These are phyloP conservation scores for Lochmaea crataegi DNA, from an alignment of 2,888 invertebrate species.

Conservation along the genomic window DNA sequence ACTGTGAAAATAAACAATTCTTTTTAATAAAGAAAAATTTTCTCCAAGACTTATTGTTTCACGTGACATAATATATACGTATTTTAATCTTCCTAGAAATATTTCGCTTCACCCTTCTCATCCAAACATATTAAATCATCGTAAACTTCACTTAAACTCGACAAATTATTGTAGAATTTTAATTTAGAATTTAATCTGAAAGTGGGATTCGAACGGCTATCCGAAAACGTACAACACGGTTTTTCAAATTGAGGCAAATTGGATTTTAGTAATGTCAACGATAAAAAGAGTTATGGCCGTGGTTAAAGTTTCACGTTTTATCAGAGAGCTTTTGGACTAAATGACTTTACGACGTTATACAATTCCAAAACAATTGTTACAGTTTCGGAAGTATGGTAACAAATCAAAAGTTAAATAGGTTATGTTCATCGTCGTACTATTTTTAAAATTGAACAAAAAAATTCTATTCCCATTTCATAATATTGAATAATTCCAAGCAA, in stretches of 20 bases:
- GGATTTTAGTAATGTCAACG: slow-evolving; percentile 44
- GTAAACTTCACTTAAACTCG: slow-evolving; percentile 12
- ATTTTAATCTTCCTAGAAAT: neutral
- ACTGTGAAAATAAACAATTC: neutral
- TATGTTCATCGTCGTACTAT: neutral
- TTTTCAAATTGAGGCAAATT: slow-evolving; percentile 39
- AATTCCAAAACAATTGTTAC: slow-evolving; percentile 20
- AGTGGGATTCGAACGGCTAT: slow-evolving; percentile 31
- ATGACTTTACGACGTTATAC: slow-evolving; percentile 24
- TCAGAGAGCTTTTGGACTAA: slow-evolving; percentile 31
- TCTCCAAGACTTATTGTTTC: neutral
- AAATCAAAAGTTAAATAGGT: slow-evolving; percentile 12
- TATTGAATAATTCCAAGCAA: too few species aligned
- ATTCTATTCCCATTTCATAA: too few species aligned
- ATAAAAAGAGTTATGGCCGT: slow-evolving; percentile 42
- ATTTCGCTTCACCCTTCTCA: neutral
- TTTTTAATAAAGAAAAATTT: neutral
- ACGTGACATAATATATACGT: neutral
- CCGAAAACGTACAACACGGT: slow-evolving; percentile 27
- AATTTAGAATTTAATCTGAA: slow-evolving; percentile 37
- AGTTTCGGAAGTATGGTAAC: neutral
- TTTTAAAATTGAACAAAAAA: too few species aligned
- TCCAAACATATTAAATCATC: neutral
- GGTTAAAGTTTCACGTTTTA: slow-evolving; percentile 32
- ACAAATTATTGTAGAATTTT: slow-evolving; percentile 22